Evolutionary conservation across 2,888 invertebrate species (phyloP).

Genomic region (Torymus auratus): DNA sequence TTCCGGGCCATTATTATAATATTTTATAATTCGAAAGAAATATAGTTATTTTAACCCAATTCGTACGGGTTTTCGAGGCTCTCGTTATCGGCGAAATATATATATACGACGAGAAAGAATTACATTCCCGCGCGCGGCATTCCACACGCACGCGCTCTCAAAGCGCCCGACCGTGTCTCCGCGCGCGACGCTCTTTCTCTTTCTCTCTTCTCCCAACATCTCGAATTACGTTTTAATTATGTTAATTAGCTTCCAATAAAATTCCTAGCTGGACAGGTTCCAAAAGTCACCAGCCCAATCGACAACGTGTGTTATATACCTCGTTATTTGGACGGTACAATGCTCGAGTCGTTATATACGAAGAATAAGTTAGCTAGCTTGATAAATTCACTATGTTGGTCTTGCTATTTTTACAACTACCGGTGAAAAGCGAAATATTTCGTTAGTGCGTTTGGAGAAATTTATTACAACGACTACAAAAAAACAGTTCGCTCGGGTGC

Average conservation of each 20-base stretch:
- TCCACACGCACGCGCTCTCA: slow-evolving; percentile 3
- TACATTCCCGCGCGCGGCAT: slow-evolving; percentile 18
- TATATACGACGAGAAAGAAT: slow-evolving; percentile 29
- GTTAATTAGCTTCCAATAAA: slow-evolving; percentile 65
- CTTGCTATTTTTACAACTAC: no score
- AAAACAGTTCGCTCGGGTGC: no score
- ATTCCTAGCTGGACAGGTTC: slow-evolving; percentile 63
- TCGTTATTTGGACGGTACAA: slow-evolving; percentile 29
- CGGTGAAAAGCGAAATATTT: no score
- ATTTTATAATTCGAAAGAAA: slow-evolving; percentile 1
- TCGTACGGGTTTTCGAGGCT: slow-evolving; percentile 17
- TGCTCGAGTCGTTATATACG: neutral
- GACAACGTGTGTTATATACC: slow-evolving; percentile 13
- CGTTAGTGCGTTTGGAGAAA: no score
- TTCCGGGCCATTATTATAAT: neutral
- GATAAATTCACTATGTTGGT: no score
- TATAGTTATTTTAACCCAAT: slow-evolving; percentile 30
- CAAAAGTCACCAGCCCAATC: slow-evolving; percentile 57
- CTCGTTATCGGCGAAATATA: slow-evolving; percentile 30
- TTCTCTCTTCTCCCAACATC: neutral
- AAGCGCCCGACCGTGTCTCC: slow-evolving; percentile 1
- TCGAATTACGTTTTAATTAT: slow-evolving; percentile 66
- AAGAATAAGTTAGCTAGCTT: no score
- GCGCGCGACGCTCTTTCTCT: no score
- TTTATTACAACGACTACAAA: no score